Conservation (phyloP, 2,113 vertebrate species). For the Taxidea taxus region DNA sequence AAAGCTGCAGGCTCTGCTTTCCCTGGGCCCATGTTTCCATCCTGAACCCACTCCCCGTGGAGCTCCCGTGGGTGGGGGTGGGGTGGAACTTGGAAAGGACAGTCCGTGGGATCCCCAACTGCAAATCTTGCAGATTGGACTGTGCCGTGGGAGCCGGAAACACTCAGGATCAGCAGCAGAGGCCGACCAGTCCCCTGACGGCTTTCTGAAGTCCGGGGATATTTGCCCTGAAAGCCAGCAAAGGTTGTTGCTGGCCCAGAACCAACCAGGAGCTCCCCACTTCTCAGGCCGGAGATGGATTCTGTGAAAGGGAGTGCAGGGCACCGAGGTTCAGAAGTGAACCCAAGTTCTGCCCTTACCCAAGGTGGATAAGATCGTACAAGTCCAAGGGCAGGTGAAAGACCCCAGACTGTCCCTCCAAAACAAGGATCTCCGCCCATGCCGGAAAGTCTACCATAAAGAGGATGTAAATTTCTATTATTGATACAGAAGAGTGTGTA, state of each 20-base stretch:
- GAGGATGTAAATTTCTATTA: neutral
- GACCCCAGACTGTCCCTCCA: neutral
- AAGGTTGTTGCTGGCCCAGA: neutral
- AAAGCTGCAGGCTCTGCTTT: neutral
- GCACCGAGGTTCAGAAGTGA: neutral
- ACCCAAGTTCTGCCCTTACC: neutral
- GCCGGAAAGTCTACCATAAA: neutral
- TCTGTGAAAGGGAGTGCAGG: too few relatives aligned
- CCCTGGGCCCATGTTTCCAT: neutral
- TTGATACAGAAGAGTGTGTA: neutral
- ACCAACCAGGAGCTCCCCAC: neutral
- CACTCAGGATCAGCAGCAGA: neutral
- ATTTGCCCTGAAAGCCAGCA: neutral
- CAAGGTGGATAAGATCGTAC: neutral
- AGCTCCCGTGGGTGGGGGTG: accelerated
- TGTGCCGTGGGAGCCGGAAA: accelerated
- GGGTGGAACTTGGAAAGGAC: accelerated
- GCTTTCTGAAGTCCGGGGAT: neutral
- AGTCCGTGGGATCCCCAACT: neutral
- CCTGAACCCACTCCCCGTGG: neutral
- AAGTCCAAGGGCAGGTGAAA: neutral
- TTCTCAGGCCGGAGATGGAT: too few relatives aligned
- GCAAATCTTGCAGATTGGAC: neutral
- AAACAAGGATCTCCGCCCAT: neutral
- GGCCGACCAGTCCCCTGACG: neutral